These are phyloP conservation scores for Limnephilus marmoratus DNA, from an alignment of 2,888 invertebrate species.

Conservation along the genomic window DNA sequence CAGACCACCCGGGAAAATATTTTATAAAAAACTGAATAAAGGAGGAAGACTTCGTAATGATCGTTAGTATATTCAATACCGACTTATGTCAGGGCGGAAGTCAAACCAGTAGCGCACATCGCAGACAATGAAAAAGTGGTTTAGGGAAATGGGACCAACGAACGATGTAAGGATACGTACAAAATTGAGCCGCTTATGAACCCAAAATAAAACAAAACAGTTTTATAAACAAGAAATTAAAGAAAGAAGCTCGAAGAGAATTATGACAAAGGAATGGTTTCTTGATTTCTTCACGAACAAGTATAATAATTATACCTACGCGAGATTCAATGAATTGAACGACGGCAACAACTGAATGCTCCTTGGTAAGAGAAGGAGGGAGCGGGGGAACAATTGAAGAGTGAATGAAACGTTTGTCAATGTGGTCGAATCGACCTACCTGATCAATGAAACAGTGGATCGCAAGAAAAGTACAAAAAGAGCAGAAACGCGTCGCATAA, in stretches of 20 bases:
- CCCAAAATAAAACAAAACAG: neutral
- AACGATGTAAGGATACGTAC: neutral
- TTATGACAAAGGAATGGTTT: neutral
- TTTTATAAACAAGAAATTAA: neutral
- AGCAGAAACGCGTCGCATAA: constrained; percentile 26
- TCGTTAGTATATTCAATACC: constrained; percentile 40
- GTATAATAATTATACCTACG: neutral
- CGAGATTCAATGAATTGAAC: neutral
- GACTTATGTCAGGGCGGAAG: constrained; percentile 45
- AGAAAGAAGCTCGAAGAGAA: neutral
- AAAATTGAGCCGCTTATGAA: neutral
- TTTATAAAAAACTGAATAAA: neutral
- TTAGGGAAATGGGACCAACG: constrained; percentile 24
- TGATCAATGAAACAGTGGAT: constrained; percentile 61
- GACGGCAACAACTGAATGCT: neutral
- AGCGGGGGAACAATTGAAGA: constrained; percentile 18
- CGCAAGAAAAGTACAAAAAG: constrained; percentile 53
- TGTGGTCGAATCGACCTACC: constrained; percentile 52
- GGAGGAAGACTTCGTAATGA: constrained; percentile 36
- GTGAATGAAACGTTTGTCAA: constrained; percentile 62
- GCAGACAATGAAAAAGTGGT: constrained; percentile 56
- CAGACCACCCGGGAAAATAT: constrained; percentile 41
- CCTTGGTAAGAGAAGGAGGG: neutral
- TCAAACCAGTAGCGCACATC: constrained; percentile 57
- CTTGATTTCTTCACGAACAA: neutral